Evolutionary conservation across 2,888 invertebrate species (phyloP), one percentile per base, ranked within the genome.

Genomic region (Adineta ricciae): DNA sequence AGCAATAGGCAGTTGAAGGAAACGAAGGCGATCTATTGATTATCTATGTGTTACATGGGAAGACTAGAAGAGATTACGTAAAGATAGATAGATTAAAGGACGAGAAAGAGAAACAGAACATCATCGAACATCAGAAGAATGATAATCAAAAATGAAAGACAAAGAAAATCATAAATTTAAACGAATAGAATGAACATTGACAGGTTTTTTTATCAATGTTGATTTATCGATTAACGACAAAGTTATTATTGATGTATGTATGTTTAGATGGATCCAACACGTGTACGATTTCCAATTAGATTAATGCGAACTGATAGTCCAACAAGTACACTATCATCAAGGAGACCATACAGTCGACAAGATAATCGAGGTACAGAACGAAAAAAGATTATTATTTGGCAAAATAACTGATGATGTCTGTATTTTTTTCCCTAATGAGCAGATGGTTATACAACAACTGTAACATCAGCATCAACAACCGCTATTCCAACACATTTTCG

Each of bases 291-390:
- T 78, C 78, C 78, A 24, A 78, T 78, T 2, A 78, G 41, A n/a
- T 36, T 78, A 36, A 0, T n/a, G 4, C 78, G 41, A 41, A 78
- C 78, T 2, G 78, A 78, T 41, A 78, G 78, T 41, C 78, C 78
- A 78, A 78, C 78, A 78, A 78, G 78, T 41, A 78, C 78, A 41
- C 41, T 78, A 41, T 78, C 78, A n/a, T 78, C 41, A 41, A 78
- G 78, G 41, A 78, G 78, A 78, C 41, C 41, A 3, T 78, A 78
- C 14, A 78, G 78, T 78, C 41, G 78, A 41, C 78, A 78, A n/a
- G 78, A 78, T 24, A 78, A 78, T 41, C 38, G 78, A 78, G 78
- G 78, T 38, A 78, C 8, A 5, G 0, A 78, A 9, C 9, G 21
- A n/a, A n/a, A 2, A 41, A 41, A 24, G 2, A 14, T 38, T 16